Percentiles rank a stretch among this genome's conserved stretches.
Evolutionary conservation across 2,888 invertebrate genomes (phyloP).

Genomic region (Blomia tropicalis): DNA sequence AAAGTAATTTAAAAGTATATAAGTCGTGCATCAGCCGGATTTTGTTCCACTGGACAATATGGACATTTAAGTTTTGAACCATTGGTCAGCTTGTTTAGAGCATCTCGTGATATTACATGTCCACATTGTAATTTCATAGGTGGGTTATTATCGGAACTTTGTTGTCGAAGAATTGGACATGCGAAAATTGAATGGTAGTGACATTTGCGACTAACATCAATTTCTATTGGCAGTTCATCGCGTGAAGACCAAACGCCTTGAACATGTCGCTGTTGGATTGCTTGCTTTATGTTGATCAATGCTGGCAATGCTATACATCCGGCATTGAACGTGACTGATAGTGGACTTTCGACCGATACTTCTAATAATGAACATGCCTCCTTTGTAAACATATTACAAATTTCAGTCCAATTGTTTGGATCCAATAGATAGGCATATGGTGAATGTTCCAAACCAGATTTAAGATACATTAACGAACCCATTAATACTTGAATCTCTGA

Average conservation of each 20-base stretch:
- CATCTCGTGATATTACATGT: conserved; percentile 93
- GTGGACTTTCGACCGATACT: conserved; percentile 69
- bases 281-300: conserved; percentile 77
- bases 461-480: conserved; percentile 65
- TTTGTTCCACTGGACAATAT: conserved; percentile 93
- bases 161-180: conserved; percentile 91
- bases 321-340: conserved; percentile 75
- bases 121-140: conserved; percentile 93
- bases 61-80: conserved; percentile 94
- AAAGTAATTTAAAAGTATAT: conserved; percentile 59
- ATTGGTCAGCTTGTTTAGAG: conserved; percentile 78
- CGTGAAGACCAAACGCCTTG: conserved; percentile 77
- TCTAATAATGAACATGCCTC: conserved; percentile 83
- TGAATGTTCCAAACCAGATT: conserved; percentile 57
- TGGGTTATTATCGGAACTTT: conserved; percentile 86
- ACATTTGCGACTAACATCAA: conserved; percentile 74
- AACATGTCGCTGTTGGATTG: conserved; percentile 73
- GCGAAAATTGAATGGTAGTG: conserved; percentile 96
- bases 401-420: conserved; percentile 62
- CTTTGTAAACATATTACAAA: conserved; percentile 71
- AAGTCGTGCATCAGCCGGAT: conserved; percentile 72
- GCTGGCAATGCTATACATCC: conserved; percentile 87
- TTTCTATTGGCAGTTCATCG: conserved; percentile 93
- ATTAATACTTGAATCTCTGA: conserved; percentile 68
- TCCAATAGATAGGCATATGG: conserved; percentile 61